Percentiles rank a stretch among this genome's conserved stretches.
These are phyloP conservation scores for Lanius collurio DNA, from an alignment of 2,113 vertebrate genomes.

Conservation along the genomic window DNA sequence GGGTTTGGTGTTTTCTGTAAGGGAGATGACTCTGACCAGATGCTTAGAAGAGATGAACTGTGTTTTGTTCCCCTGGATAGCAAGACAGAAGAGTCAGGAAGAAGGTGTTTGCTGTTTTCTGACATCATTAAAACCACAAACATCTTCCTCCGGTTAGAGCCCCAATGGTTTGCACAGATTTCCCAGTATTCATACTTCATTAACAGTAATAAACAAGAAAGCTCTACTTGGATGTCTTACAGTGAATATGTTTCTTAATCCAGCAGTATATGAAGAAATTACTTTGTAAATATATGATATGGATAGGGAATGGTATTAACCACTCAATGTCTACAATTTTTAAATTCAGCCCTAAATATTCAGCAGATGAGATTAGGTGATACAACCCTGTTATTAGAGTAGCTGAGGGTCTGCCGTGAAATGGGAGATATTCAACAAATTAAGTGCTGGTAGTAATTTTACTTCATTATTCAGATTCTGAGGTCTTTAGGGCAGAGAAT, in stretches of 20 bases:
- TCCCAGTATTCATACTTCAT: background rate
- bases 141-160: background rate
- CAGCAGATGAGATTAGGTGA: background rate
- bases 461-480: background rate
- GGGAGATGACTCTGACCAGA: background rate
- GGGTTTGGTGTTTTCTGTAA: background rate
- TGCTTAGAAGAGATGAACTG: background rate
- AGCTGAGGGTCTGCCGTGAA: background rate
- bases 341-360: background rate
- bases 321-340: background rate
- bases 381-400: background rate
- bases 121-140: background rate
- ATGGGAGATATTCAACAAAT: background rate
- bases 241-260: background rate
- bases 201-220: background rate
- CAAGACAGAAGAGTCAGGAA: background rate
- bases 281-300: background rate
- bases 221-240: background rate
- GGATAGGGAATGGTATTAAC: background rate
- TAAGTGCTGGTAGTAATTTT: background rate
- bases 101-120: background rate
- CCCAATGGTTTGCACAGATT: background rate
- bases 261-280: background rate
- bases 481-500: background rate
- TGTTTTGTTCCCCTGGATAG: background rate